A percentile compares a stretch with the other conserved stretches of the same genome.
Evolutionary conservation across 2,113 vertebrate species (phyloP).

Genomic region (Puma concolor): DNA sequence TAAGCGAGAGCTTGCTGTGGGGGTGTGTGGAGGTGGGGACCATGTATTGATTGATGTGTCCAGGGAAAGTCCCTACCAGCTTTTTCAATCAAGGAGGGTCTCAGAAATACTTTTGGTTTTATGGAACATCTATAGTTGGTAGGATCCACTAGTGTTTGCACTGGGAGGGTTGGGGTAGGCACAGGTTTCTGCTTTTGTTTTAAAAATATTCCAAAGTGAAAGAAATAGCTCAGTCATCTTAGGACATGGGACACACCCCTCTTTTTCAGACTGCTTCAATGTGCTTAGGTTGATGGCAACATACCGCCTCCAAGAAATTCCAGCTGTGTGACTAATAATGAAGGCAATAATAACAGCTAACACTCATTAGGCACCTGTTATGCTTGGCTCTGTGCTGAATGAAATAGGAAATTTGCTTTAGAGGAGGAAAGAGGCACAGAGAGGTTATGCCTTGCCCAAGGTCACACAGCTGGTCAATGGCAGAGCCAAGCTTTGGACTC

Average conservation of each 20-base stretch:
- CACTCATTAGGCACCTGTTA: slow-evolving; percentile 46
- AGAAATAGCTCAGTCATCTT: neutral
- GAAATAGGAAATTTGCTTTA: neutral
- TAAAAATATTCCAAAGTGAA: neutral
- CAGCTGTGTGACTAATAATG: slow-evolving; percentile 49
- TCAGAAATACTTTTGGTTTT: neutral
- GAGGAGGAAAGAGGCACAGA: slow-evolving; percentile 18
- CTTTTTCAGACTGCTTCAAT: neutral
- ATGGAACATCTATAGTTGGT: neutral
- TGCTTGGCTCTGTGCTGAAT: neutral
- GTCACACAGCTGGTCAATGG: neutral
- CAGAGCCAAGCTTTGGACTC: neutral
- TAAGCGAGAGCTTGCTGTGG: neutral
- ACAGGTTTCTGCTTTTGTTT: neutral
- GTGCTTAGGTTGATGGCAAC: neutral
- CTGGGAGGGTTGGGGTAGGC: neutral
- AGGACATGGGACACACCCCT: neutral
- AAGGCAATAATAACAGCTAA: neutral
- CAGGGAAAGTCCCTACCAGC: neutral
- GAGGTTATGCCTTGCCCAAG: neutral
- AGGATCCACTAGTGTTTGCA: neutral
- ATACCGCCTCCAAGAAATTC: neutral
- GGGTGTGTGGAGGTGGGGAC: no score
- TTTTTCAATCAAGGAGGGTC: neutral
- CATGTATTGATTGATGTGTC: accelerated